Percentiles rank a stretch among this genome's conserved stretches.
Conservation (phyloP, 2,888 invertebrate genomes). For the Rhagium mordax region DNA sequence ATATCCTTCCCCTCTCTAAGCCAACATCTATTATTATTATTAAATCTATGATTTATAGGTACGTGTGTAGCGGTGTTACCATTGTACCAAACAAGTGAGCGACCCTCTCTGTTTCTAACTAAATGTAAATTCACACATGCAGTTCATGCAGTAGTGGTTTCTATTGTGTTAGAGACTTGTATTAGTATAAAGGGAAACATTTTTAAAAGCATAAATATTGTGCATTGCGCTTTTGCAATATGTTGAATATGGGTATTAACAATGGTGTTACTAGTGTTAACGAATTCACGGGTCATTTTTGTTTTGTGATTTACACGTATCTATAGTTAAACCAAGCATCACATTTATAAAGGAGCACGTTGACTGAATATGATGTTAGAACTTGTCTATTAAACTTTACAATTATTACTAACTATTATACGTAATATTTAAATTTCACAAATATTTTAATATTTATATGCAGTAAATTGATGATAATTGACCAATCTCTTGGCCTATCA, state of each 20-base stretch:
- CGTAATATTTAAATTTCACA: no score
- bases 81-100: neutral
- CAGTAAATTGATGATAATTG: no score
- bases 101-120: neutral
- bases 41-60: no score
- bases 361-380: neutral
- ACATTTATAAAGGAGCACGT: neutral
- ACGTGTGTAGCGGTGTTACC: neutral
- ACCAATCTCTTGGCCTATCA: no score
- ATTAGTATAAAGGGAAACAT: neutral
- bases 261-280: no score
- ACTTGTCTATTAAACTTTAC: neutral
- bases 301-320: neutral
- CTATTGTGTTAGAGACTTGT: conserved; percentile 1
- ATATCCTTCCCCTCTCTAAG: no score
- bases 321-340: neutral
- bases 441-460: no score
- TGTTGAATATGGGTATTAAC: neutral
- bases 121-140: conserved; percentile 3
- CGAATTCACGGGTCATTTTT: neutral
- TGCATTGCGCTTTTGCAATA: conserved; percentile 19
- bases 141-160: conserved; percentile 16
- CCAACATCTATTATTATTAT: no score
- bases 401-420: no score
- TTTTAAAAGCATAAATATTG: conserved; percentile 14